Base-by-base conservation (phyloP, 2,113 vertebrate species). In the Xiphophorus hellerii region DNA sequence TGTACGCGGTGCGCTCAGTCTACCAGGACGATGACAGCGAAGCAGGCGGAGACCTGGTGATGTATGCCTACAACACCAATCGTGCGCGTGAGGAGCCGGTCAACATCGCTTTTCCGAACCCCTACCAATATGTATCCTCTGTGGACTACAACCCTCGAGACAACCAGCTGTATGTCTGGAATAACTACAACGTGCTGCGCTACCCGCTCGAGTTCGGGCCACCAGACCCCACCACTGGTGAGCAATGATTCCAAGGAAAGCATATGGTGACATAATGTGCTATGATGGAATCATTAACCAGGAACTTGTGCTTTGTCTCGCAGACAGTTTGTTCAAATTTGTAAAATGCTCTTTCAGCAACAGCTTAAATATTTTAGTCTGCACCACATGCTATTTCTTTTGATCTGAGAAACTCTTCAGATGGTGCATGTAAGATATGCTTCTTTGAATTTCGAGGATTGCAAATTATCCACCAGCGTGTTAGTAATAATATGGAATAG, bases 91-190 rank as follows among this genome's bases (percentile, higher is more conserved):
- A 97, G 61, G 94, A 96, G 69, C 94, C 95, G 0, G 90, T 96
- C 63, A 92, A 93, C 88, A 92, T 98, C 69, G 82, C 96, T 54
- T 99, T 99, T 89, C 97, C 97, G 63, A 99, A 99, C 90, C 97
- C 97, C 0, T 98, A 98, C 89, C 97, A 97, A 92, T 98, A 96
- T 58, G 95, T 99, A 35, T 97, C 97, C 15, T 99, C 97, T 0
- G 96, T 98, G 30, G 97, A 96, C 82, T 98, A 99, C 94, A 98
- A 99, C 87, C 97, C 97, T 2, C 93, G 97, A 0, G 97, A 98
- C 93, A 97, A 98, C 89, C 97, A 97, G 85, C 96, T 99, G 0
- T 98, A 99, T 20, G 96, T 98, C 29, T 99, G 97, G 97, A 99
- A 98, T 93, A 99, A 99, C 91, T 97, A 97, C 35, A 97, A 97